These are phyloP conservation scores for Holocentrus rufus DNA, from an alignment of 2,797 vertebrate genomes.

Conservation along the genomic window DNA sequence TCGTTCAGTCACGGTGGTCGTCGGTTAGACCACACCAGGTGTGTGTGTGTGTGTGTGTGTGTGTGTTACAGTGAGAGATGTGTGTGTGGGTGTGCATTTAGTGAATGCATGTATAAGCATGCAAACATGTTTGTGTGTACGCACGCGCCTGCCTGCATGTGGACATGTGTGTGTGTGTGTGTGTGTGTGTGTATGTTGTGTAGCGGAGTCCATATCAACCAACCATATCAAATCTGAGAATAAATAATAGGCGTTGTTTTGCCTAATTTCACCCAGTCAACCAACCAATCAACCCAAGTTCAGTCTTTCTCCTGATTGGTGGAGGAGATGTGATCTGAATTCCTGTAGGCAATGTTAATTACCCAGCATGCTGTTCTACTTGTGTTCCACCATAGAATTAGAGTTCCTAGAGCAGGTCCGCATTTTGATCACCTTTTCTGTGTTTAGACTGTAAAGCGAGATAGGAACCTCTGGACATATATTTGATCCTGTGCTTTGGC, in stretches of 20 bases:
- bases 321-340: slow-evolving; percentile 73
- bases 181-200: slow-evolving; percentile 13
- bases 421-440: background rate
- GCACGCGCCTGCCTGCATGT: background rate
- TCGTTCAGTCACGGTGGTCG: slow-evolving; percentile 73
- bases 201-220: slow-evolving; percentile 44
- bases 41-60: slow-evolving; percentile 57
- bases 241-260: slow-evolving; percentile 70
- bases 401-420: slow-evolving; percentile 41
- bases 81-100: slow-evolving; percentile 19
- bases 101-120: slow-evolving; percentile 12
- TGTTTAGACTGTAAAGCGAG: background rate
- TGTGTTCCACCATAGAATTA: slow-evolving; percentile 59
- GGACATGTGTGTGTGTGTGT: too few species aligned
- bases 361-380: slow-evolving; percentile 61
- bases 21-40: slow-evolving; percentile 73
- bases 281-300: slow-evolving; percentile 56
- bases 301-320: slow-evolving; percentile 58
- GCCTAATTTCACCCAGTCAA: slow-evolving; percentile 76
- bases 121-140: slow-evolving; percentile 8
- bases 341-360: slow-evolving; percentile 74
- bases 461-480: too few species aligned
- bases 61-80: slow-evolving; percentile 23
- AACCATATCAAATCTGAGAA: slow-evolving; percentile 66
- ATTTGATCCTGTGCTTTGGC: background rate